A percentile compares a stretch with the other conserved stretches of the same genome.
Conservation (phyloP, 2,888 invertebrate species). For the Eupithecia abbreviata region DNA sequence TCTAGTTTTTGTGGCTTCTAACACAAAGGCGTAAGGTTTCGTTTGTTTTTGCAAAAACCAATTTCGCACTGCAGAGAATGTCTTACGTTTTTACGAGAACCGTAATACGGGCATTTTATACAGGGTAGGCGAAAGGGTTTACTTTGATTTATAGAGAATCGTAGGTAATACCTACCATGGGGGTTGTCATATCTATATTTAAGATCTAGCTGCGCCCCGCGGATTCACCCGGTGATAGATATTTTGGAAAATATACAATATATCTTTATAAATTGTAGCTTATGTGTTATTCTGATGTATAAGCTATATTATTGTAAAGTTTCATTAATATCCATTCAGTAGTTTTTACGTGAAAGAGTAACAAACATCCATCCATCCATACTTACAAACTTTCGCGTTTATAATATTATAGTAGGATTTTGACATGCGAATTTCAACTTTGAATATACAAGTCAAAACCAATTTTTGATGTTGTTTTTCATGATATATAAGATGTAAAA, state of each 20-base stretch:
- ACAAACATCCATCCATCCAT: too few relatives aligned
- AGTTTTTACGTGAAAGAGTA: too few relatives aligned
- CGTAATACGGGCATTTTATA: slow-evolving; percentile 11
- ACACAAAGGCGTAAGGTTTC: slow-evolving; percentile 16
- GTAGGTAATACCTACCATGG: neutral
- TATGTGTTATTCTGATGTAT: too few relatives aligned
- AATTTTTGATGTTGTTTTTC: neutral
- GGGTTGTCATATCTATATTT: slow-evolving; percentile 5
- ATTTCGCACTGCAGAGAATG: slow-evolving; percentile 23
- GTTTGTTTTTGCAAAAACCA: neutral
- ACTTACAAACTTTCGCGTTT: too few relatives aligned
- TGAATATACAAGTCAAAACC: neutral
- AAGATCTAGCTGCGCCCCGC: too few relatives aligned
- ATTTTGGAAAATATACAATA: too few relatives aligned
- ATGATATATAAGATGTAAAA: neutral
- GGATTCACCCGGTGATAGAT: too few relatives aligned
- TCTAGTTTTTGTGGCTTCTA: neutral
- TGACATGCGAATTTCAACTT: neutral
- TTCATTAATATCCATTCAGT: too few relatives aligned
- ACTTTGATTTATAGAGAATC: slow-evolving; percentile 15
- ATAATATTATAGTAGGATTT: neutral
- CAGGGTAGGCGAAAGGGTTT: slow-evolving; percentile 14
- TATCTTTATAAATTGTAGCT: too few relatives aligned
- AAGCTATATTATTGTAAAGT: too few relatives aligned
- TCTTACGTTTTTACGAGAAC: neutral